phyloP scores from a whole-genome alignment of 2,113 vertebrate genomes.

The Grammomys dolichurus region DNA sequence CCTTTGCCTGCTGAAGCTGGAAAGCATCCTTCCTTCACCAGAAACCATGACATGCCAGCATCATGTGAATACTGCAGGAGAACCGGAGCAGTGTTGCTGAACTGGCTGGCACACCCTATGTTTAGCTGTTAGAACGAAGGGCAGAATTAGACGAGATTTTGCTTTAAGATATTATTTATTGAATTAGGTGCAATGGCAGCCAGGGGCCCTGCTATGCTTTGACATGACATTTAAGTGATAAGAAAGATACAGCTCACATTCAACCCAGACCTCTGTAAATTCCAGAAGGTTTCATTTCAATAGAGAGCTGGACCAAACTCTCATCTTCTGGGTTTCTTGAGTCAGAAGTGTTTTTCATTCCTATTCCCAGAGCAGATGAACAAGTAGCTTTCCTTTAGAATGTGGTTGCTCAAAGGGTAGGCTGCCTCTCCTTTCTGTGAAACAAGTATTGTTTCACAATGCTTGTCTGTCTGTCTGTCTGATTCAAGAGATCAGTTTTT shows the following conservation, averaged over 20 bases:
- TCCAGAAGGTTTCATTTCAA: slow-evolving; percentile 25
- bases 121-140: slow-evolving; percentile 89
- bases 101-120: slow-evolving; percentile 94
- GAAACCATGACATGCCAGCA: slow-evolving; percentile 95
- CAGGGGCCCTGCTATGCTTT: neutral
- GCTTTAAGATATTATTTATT: neutral
- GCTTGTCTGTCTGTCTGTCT: neutral
- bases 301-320: neutral
- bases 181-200: neutral
- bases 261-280: neutral
- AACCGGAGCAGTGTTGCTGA: slow-evolving; percentile 92
- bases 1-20: slow-evolving; percentile 91
- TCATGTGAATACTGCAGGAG: slow-evolving; percentile 97
- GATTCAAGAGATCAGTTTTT: slow-evolving; percentile 29
- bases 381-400: neutral
- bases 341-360: neutral
- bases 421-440: neutral
- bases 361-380: neutral
- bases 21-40: slow-evolving; percentile 96
- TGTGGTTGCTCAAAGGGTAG: neutral
- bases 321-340: neutral
- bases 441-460: neutral
- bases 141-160: neutral
- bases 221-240: neutral
- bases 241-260: neutral